Conservation (phyloP, 2,888 invertebrate species). For the Rhagium mordax region DNA sequence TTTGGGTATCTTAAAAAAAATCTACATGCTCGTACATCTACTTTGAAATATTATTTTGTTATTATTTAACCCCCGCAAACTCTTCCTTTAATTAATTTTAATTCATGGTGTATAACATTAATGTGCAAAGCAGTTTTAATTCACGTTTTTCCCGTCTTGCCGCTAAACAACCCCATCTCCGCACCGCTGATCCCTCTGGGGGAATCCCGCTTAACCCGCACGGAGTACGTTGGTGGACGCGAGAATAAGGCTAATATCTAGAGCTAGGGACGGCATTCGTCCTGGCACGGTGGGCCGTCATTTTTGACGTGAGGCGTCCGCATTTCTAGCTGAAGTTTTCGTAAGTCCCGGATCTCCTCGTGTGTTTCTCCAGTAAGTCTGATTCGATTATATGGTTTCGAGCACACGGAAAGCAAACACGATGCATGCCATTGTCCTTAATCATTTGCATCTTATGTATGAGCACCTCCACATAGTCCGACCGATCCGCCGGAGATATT, state of each 20-base stretch:
- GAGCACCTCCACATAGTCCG: slow-evolving; percentile 37
- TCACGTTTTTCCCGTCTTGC: neutral
- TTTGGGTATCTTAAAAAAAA: too few species aligned
- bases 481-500: slow-evolving; percentile 26
- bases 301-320: slow-evolving; percentile 20
- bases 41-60: too few species aligned
- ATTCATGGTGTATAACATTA: too few species aligned
- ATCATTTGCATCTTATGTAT: slow-evolving; percentile 54
- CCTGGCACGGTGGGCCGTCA: slow-evolving; percentile 1
- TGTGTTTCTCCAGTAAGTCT: slow-evolving; percentile 45
- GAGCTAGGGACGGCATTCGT: slow-evolving; percentile 9
- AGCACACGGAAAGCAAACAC: slow-evolving; percentile 48
- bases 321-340: slow-evolving; percentile 38
- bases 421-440: slow-evolving; percentile 52
- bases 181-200: neutral
- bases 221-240: slow-evolving; percentile 2
- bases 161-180: neutral
- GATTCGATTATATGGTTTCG: slow-evolving; percentile 53
- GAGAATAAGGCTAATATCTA: slow-evolving; percentile 22
- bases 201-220: slow-evolving; percentile 11
- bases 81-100: too few species aligned
- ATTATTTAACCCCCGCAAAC: too few species aligned
- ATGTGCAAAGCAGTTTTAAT: neutral
- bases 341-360: slow-evolving; percentile 39
- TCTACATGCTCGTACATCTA: too few species aligned